These are phyloP conservation scores for Tetraodon nigroviridis DNA, from an alignment of 2,113 vertebrate species.

Conservation along the genomic window DNA sequence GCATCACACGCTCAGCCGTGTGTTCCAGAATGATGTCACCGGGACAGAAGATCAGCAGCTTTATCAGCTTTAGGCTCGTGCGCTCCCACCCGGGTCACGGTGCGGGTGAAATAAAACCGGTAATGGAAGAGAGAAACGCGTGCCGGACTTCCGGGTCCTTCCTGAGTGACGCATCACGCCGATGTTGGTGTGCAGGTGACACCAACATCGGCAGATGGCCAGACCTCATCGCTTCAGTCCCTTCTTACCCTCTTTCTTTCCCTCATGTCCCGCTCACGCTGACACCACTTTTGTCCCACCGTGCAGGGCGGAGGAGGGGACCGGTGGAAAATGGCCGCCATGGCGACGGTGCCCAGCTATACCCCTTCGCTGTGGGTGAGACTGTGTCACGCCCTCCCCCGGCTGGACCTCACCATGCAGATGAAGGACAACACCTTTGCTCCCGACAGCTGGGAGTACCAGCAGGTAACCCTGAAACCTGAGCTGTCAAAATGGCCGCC, in stretches of 20 bases:
- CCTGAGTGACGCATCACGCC: background rate
- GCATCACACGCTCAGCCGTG: background rate
- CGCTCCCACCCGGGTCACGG: no score
- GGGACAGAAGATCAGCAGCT: no score
- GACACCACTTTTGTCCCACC: conserved; percentile 29
- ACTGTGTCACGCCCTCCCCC: conserved; percentile 76
- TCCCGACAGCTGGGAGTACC: conserved; percentile 81
- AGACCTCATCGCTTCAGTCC: conserved; percentile 8
- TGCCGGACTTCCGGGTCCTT: no score
- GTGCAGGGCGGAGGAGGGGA: conserved; percentile 57
- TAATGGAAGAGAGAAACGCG: no score
- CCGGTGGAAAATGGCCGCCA: conserved; percentile 65
- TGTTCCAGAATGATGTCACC: background rate
- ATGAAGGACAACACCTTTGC: conserved; percentile 74
- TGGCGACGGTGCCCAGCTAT: conserved; percentile 75
- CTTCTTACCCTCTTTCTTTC: background rate
- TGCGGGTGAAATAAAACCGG: no score
- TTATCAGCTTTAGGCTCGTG: no score
- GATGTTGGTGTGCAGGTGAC: conserved; percentile 3
- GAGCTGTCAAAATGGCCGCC: conserved; percentile 12
- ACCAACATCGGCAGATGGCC: conserved; percentile 4
- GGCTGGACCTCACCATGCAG: conserved; percentile 77
- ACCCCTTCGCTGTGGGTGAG: conserved; percentile 76
- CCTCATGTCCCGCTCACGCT: conserved; percentile 20
- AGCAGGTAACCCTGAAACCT: conserved; percentile 70